Evolutionary conservation across 2,113 vertebrate genomes (phyloP).

Genomic region (Pogonocichla stellata): DNA sequence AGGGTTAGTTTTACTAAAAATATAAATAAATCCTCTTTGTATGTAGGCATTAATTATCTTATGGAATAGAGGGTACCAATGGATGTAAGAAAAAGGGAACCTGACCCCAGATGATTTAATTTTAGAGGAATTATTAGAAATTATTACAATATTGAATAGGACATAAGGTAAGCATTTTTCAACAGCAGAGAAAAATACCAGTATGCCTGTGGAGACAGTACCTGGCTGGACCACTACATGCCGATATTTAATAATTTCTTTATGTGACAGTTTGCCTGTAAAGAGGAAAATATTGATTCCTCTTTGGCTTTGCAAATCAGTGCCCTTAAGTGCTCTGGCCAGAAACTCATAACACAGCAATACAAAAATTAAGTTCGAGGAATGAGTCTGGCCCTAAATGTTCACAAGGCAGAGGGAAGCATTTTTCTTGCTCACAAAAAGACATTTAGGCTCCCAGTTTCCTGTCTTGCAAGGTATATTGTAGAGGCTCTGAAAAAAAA

Average conservation of each 20-base stretch:
- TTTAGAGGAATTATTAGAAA: background rate
- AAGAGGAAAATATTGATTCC: conserved; percentile 58
- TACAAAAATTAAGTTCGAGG: conserved; percentile 29
- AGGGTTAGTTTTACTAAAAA: background rate
- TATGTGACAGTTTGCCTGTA: conserved; percentile 35
- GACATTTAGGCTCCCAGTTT: conserved; percentile 21
- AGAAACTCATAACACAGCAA: conserved; percentile 29
- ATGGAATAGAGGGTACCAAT: background rate
- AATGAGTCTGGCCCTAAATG: conserved; percentile 16
- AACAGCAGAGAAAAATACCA: background rate
- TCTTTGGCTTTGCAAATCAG: conserved; percentile 35
- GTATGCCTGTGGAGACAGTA: background rate
- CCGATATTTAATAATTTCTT: conserved; percentile 30
- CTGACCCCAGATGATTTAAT: background rate
- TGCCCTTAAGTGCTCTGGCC: conserved; percentile 38
- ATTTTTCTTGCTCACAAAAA: conserved; percentile 38
- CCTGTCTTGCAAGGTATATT: conserved; percentile 28
- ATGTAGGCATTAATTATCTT: background rate
- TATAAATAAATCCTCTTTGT: background rate
- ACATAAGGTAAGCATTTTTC: background rate
- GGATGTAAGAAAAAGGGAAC: background rate
- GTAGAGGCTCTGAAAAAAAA: conserved; percentile 53
- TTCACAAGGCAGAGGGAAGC: background rate
- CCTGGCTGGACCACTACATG: background rate
- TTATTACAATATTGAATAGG: background rate